These are phyloP conservation scores for Chrysodeixis includens DNA, from an alignment of 2,888 invertebrate genomes.

Conservation along the genomic window DNA sequence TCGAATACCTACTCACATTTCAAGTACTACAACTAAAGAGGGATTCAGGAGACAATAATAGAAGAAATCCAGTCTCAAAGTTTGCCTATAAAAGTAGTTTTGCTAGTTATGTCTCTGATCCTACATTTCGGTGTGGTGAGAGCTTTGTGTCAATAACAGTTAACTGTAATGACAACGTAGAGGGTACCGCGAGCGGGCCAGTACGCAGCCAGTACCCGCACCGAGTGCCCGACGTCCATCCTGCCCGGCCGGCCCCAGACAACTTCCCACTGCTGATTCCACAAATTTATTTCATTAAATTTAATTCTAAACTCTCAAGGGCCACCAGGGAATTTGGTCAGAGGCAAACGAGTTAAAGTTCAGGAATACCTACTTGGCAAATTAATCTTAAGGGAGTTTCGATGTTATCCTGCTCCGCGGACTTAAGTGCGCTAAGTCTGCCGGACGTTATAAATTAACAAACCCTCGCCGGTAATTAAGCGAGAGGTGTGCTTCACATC, in stretches of 20 bases:
- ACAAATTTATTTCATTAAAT: conserved; percentile 88
- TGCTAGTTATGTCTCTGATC: conserved; percentile 53
- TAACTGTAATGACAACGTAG: conserved; percentile 53
- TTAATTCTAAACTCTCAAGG: conserved; percentile 85
- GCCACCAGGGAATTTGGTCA: conserved; percentile 84
- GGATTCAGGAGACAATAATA: conserved; percentile 19
- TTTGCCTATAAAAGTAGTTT: conserved; percentile 53
- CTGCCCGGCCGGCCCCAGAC: conserved; percentile 62
- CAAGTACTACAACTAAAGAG: conserved; percentile 32
- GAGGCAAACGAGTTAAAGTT: conserved; percentile 88
- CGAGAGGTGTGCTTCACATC: conserved; percentile 83
- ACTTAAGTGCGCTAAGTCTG: conserved; percentile 81
- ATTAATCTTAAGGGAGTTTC: conserved; percentile 89
- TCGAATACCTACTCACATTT: conserved; percentile 61
- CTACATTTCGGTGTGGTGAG: conserved; percentile 52
- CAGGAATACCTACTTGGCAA: conserved; percentile 82
- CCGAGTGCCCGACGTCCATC: conserved; percentile 57
- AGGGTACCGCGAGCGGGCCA: conserved; percentile 34
- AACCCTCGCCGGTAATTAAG: conserved; percentile 86
- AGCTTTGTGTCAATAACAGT: conserved; percentile 66
- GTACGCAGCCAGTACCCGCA: conserved; percentile 63
- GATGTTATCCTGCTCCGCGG: conserved; percentile 82
- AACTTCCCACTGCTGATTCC: conserved; percentile 80
- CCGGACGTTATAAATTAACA: conserved; percentile 86
- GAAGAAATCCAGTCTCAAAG: conserved; percentile 49